Evolutionary conservation across 1,140 invertebrate genomes (phyloP).

Genomic region (Hormaphis cornu): DNA sequence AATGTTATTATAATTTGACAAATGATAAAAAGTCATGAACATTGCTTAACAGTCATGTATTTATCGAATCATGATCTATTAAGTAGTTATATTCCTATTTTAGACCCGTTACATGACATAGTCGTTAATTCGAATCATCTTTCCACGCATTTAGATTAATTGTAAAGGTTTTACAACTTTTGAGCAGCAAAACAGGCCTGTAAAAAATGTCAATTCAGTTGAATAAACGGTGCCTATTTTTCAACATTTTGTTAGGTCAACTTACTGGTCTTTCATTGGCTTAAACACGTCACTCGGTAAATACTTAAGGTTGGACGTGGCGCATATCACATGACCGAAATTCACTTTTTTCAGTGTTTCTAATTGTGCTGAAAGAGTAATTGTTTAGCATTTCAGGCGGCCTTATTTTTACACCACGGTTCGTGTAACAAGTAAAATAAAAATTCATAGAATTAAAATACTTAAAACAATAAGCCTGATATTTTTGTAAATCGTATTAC

Average conservation of each 20-base stretch:
- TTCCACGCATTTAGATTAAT: neutral
- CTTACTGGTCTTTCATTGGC: neutral
- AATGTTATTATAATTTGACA: too few relatives aligned
- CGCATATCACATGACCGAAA: neutral
- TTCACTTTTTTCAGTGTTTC: neutral
- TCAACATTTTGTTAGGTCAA: too few relatives aligned
- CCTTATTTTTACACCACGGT: too few relatives aligned
- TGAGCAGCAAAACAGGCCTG: neutral
- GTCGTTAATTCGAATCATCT: too few relatives aligned
- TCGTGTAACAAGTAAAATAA: neutral
- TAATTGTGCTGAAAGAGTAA: neutral
- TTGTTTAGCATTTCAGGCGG: neutral
- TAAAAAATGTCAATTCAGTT: neutral
- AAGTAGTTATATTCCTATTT: too few relatives aligned
- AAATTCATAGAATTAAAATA: neutral
- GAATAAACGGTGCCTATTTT: too few relatives aligned
- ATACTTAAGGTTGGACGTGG: neutral
- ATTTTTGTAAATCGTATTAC: too few relatives aligned
- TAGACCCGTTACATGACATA: too few relatives aligned
- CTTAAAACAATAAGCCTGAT: too few relatives aligned
- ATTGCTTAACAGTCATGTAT: too few relatives aligned
- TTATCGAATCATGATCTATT: too few relatives aligned
- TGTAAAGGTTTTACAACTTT: neutral
- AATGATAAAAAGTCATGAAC: too few relatives aligned
- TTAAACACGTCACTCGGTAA: neutral